phyloP scores from a whole-genome alignment of 2,113 vertebrate genomes.

The Sphyrna mokarran region DNA sequence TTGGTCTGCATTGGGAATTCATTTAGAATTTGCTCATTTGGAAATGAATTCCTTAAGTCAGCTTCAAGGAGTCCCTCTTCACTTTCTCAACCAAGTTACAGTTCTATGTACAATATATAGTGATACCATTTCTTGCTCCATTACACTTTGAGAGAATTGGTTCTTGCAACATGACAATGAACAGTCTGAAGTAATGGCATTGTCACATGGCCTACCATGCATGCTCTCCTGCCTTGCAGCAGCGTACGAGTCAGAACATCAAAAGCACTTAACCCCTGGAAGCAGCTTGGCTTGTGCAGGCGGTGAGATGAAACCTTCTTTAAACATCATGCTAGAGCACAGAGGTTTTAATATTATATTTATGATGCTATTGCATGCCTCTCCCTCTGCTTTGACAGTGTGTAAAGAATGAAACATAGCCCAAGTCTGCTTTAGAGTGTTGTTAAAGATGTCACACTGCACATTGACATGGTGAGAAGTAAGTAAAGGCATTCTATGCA shows the following conservation, averaged over 20 bases:
- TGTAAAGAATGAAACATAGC: neutral
- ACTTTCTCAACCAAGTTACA: neutral
- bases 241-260: neutral
- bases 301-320: neutral
- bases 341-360: slow-evolving; percentile 4
- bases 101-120: neutral
- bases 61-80: neutral
- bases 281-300: neutral
- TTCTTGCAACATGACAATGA: neutral
- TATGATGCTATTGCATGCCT: neutral
- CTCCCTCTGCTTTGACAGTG: neutral
- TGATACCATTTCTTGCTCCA: neutral
- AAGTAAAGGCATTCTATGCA: neutral
- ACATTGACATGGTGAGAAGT: neutral
- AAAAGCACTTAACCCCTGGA: neutral
- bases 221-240: neutral
- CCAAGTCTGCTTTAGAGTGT: neutral
- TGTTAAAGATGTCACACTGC: neutral
- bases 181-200: neutral
- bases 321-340: neutral
- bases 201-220: neutral
- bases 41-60: slow-evolving; percentile 9
- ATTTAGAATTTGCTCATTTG: slow-evolving; percentile 15
- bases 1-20: neutral
- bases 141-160: neutral